Percentiles rank a stretch among this genome's conserved stretches.
Evolutionary conservation across 2,888 invertebrate species (phyloP).

Genomic region (Thalpophila matura): DNA sequence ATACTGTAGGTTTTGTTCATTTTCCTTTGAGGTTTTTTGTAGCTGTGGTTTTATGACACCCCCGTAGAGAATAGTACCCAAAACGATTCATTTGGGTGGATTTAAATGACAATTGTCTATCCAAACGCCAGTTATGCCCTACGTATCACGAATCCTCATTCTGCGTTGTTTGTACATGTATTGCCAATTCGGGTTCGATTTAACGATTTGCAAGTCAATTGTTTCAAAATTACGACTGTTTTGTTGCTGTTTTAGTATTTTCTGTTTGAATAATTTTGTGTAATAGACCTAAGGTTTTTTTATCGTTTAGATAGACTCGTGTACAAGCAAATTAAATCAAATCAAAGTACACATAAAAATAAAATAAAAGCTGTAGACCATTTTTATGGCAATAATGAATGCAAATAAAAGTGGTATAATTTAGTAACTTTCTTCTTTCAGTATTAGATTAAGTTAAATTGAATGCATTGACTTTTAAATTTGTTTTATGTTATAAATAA

Average conservation of each 20-base stretch:
- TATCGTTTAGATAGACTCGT: not conserved
- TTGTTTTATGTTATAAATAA: too few relatives aligned
- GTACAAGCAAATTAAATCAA: not conserved
- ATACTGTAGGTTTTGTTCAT: constrained; percentile 50
- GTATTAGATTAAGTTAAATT: too few relatives aligned
- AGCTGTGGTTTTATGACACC: constrained; percentile 59
- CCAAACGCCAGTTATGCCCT: constrained; percentile 67
- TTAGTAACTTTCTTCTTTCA: too few relatives aligned
- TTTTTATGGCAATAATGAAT: too few relatives aligned
- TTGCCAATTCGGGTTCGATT: constrained; percentile 47
- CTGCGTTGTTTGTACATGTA: constrained; percentile 56
- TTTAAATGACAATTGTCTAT: constrained; percentile 75
- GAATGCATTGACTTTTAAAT: too few relatives aligned
- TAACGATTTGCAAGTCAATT: constrained; percentile 51
- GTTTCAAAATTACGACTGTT: constrained; percentile 43
- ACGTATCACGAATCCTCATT: constrained; percentile 68
- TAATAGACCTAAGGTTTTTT: constrained; percentile 17
- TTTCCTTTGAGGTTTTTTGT: constrained; percentile 27
- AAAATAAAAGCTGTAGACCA: not conserved
- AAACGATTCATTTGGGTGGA: constrained; percentile 73
- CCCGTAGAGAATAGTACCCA: constrained; percentile 60
- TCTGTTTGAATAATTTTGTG: constrained; percentile 42
- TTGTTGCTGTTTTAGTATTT: constrained; percentile 45
- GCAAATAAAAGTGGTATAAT: too few relatives aligned
- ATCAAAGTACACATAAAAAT: not conserved